Evolutionary conservation across 2,888 invertebrate genomes (phyloP).

Genomic region (Xestia sexstrigata): DNA sequence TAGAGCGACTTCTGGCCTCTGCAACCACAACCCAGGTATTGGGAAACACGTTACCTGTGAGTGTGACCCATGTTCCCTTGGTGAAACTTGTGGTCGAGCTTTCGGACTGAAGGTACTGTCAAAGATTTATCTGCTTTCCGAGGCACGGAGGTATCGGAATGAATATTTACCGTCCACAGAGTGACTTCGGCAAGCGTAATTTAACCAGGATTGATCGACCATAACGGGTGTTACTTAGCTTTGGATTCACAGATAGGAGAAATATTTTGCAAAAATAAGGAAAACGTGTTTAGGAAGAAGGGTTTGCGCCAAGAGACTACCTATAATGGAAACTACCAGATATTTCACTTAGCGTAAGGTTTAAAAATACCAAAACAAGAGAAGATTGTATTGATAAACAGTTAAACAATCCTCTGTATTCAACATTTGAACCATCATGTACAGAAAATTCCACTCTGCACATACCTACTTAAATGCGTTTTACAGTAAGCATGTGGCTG

Average conservation of each 20-base stretch:
- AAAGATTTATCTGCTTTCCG: not conserved
- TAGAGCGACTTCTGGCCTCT: not conserved
- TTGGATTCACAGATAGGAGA: not conserved
- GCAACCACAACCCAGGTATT: not conserved
- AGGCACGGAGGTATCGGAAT: not conserved
- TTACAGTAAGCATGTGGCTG: slow-evolving; percentile 50
- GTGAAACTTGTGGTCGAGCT: not conserved
- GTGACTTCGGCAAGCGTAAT: not conserved
- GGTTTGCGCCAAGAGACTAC: not conserved
- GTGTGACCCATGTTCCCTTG: not conserved
- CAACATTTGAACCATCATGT: slow-evolving; percentile 1
- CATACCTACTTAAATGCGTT: slow-evolving; percentile 8
- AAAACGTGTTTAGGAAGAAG: not conserved
- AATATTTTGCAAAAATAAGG: not conserved
- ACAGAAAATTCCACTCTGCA: slow-evolving; percentile 29
- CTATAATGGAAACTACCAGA: not conserved
- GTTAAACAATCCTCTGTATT: not conserved
- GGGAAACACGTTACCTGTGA: not conserved
- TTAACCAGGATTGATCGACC: not conserved
- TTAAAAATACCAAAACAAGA: not conserved
- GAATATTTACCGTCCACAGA: not conserved
- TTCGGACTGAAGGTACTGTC: not conserved
- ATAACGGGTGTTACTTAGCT: not conserved
- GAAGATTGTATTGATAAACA: not conserved
- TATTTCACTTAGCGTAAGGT: not conserved